Evolutionary conservation across 2,888 invertebrate genomes (phyloP), one percentile per base, ranked within the genome.

Genomic region (Tuberolachnus salignus): DNA sequence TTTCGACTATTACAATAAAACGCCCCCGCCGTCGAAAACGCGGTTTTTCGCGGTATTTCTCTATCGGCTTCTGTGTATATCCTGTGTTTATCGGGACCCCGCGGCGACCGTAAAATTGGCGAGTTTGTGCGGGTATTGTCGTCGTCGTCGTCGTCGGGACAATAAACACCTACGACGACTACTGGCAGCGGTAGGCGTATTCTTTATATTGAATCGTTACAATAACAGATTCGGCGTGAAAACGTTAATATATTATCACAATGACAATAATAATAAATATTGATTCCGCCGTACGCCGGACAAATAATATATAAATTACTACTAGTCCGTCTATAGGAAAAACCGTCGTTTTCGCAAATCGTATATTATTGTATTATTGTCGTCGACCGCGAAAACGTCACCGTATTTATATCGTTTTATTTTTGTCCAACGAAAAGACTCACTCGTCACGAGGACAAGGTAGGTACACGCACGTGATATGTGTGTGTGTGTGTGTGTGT

Each of bases 341-440:
- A 3, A 10, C 10, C 11, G 46, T 10, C 34, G 34, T 34, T 34
- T 46, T 46, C 46, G 46, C 10, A 10, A 46, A 34, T 6, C 34
- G 34, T 34, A 6, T 34, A 34, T 3, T 34, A 4, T 34, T 34
- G 34, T 34, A 6, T 26, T n/a, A 51, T 63, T 34, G 73, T 34
- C 73, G 23, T 63, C 61, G 59, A 61, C 59, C 73, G 21, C 73
- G 51, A 73, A 63, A 70, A 73, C 19, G 73, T 73, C 51, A 73
- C 61, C 51, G 73, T 51, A 61, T 51, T 34, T 34, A 26, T 67
- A 66, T 14, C 14, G 14, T 44, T 23, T 6, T 11, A 13, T n/a
- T 34, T 34, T 61, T 11, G n/a, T 11, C 3, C 14, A 1, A 10
- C 53, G 53, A 51, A n/a, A 67, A 59, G n/a, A 34, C 51, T 1